Base-by-base conservation (phyloP, 2,797 vertebrate species). In the Benthosema pterotum region DNA sequence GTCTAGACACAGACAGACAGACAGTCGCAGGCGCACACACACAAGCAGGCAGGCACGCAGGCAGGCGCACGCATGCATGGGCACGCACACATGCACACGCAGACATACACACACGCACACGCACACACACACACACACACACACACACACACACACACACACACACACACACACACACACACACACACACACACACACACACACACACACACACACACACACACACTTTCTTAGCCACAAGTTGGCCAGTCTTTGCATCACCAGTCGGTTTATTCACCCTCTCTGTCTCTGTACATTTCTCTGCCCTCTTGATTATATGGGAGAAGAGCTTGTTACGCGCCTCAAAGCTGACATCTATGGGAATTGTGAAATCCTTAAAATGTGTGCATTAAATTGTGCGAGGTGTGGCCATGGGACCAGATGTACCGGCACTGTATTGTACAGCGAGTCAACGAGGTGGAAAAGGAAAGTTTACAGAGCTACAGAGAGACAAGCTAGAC, bases 331-430 rank as follows among this genome's bases (percentile, higher is more conserved):
- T 88, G 91, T 91, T 92, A 91, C 90, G 91, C 91, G n/a, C 92
- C 90, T 93, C 87, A 92, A 93, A 92, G 89, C 89, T 89, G 87
- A 92, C 91, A 92, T 92, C 91, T 92, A 89, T 89, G 86, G 87
- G 77, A 81, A 88, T 81, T 78, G 85, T 86, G 82, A 75, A 57
- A 78, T 78, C 81, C 80, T 83, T 82, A 87, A n/a, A 87, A 87
- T 82, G 80, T 88, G 83, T 85, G 84, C 83, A 87, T 87, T 89
- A 89, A 88, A 92, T 90, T 84, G 86, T 65, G 76, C 59, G 78
- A 78, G 86, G 80, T 82, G 82, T 79, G 82, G 83, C 77, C 61
- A 50, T 52, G 72, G 80, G 79, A 67, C 81, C 87, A 84, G 83
- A 87, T 85, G 80, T n/a, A n/a, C n/a, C n/a, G n/a, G n/a, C n/a